Base-by-base conservation (phyloP, 2,888 invertebrate species). In the Mimachlamys varia region DNA sequence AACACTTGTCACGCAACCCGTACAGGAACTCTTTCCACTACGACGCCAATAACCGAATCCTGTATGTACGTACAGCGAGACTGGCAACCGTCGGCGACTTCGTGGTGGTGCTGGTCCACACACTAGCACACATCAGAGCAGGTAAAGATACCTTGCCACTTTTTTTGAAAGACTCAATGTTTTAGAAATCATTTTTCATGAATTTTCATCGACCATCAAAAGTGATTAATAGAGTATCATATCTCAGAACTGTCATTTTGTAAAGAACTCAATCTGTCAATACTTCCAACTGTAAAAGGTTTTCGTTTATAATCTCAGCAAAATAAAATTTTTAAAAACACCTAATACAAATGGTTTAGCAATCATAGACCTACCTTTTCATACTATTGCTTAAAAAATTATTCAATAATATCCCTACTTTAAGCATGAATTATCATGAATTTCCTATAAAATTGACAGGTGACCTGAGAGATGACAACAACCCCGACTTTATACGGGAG, bases 21-120 rank as follows among this genome's bases (percentile, higher is more conserved):
- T 96, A 96, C 94, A 94, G 96, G 89, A 96, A 96, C 94, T 96
- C 96, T 55, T 96, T 96, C 96, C 93, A 94, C 90, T 96, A 94
- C 90, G 96, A 96, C 92, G 96, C 95, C 88, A 95, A 94, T 93
- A 96, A 96, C 93, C 94, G 94, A 88, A 95, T 96, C 62, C 92
- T 96, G 93, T 96, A 96, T 91, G 92, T 96, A 89, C 91, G 96
- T 17, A 91, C 93, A 33, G 95, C 95, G 2, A 91, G 96, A 49
- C 94, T 96, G 62, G 96, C 96, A 55, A 94, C 94, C 53, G 96
- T 96, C 5, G 96, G 96, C 92, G 95, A 96, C 91, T 96, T 96
- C 92, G 93, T 95, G 22, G 94, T 95, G 17, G 95, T 96, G 10
- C 93, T 96, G 50, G 95, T 95, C 0, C 96, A 96, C 93, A 95